Evolutionary conservation across 2,113 vertebrate genomes (phyloP).

Genomic region (Hemiscyllium ocellatum): DNA sequence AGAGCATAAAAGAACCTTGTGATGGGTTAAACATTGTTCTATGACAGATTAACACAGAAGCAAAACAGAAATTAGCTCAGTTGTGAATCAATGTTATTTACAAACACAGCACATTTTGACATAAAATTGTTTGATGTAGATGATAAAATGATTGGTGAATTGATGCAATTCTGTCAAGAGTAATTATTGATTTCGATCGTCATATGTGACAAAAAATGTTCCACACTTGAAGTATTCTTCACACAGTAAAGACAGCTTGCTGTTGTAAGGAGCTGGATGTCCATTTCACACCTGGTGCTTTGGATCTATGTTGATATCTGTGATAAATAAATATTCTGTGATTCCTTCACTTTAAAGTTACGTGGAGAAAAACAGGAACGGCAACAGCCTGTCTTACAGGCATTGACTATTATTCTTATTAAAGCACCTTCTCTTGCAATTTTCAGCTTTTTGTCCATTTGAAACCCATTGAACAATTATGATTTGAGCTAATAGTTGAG

Average conservation of each 20-base stretch:
- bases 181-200: not conserved
- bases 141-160: not conserved
- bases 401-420: constrained; percentile 2
- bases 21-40: not conserved
- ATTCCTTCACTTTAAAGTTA: not conserved
- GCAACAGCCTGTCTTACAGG: not conserved
- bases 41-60: not conserved
- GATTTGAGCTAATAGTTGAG: constrained; percentile 8
- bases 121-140: not conserved
- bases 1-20: not conserved
- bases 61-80: not conserved
- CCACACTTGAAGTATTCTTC: not conserved
- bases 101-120: not conserved
- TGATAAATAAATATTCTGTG: not conserved
- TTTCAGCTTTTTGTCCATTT: not conserved
- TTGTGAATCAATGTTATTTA: not conserved
- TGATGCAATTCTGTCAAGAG: not conserved
- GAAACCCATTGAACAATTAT: constrained; percentile 11
- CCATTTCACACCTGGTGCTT: not conserved
- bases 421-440: not conserved
- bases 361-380: not conserved
- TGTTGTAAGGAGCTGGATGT: not conserved
- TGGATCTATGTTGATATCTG: not conserved
- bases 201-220: not conserved
- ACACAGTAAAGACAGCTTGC: not conserved